Evolutionary conservation across 2,888 invertebrate species (phyloP).

Genomic region (Calameuta filiformis): DNA sequence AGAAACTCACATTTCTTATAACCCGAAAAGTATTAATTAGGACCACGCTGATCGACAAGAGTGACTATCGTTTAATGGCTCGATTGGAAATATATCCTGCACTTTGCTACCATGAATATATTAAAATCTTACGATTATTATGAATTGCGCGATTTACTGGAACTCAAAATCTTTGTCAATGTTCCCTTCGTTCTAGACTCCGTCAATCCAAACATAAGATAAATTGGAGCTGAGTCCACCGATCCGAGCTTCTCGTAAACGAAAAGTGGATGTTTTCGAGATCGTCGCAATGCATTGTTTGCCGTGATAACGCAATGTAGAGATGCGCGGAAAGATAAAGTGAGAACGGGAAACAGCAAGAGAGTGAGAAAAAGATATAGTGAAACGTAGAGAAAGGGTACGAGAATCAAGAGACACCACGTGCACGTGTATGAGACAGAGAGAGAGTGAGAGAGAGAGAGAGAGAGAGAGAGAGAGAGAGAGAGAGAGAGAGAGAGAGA

Average conservation of each 20-base stretch:
- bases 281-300: slow-evolving; percentile 54
- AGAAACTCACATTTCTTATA: slow-evolving; percentile 16
- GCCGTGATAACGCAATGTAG: slow-evolving; percentile 52
- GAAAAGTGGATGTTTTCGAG: slow-evolving; percentile 57
- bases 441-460: slow-evolving; percentile 10
- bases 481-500: slow-evolving; percentile 23
- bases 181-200: not conserved
- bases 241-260: slow-evolving; percentile 39
- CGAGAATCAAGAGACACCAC: not conserved
- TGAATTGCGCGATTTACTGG: not conserved
- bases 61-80: not conserved
- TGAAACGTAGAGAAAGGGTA: slow-evolving; percentile 17
- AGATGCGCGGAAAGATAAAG: slow-evolving; percentile 38
- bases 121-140: not conserved
- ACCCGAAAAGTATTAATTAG: slow-evolving; percentile 11
- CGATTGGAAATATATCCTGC: not conserved
- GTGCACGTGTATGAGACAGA: slow-evolving; percentile 7
- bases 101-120: not conserved
- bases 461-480: no score
- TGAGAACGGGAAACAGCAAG: slow-evolving; percentile 27
- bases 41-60: not conserved
- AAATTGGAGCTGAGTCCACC: slow-evolving; percentile 7
- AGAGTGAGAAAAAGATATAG: slow-evolving; percentile 26
- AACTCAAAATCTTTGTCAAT: not conserved
- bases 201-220: not conserved